Evolutionary conservation across 2,888 invertebrate species (phyloP), one percentile per base, ranked within the genome.

Genomic region (Dorcus hopei): DNA sequence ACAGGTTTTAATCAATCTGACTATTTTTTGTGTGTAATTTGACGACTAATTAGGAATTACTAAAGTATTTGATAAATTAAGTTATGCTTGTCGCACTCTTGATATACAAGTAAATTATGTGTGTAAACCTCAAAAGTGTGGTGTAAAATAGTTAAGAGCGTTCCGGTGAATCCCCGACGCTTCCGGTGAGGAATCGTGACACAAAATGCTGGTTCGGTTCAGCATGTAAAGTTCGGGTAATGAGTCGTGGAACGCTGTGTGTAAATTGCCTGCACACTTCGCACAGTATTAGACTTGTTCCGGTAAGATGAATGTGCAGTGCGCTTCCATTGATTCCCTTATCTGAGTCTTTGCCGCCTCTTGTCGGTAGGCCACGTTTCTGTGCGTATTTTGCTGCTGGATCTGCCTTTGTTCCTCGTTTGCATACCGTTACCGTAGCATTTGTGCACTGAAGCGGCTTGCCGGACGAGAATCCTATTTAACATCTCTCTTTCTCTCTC

Each of bases 111-210:
- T 33, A 33, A 3, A 33, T 33, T 33, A 33, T 6, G 26, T 33
- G 1, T 38, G 26, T 33, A 9, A 26, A 49, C 49, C 49, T 9
- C 49, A 49, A 50, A 50, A 50, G 33, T 50, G 19, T 14, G 38
- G 6, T 38, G n/a, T 9, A 50, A 50, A 50, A 50, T 50, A 50
- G 50, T 50, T 50, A 50, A 50, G 50, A 11, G 49, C 49, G 26
- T 49, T 49, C 49, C 49, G 49, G 26, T 49, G 11, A 49, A 52
- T 52, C 26, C 52, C 43, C 38, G 14, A 16, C 19, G 39, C n/a
- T 45, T 33, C 26, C 23, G 42, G n/a, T 6, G 9, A 9, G 26
- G 26, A 45, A 39, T 53, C 45, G 11, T 45, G 42, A 53, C 42
- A 42, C 45, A 11, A 40, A 14, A 40, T n/a, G 40, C 4, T 6